Evolutionary conservation across 2,113 vertebrate genomes (phyloP).

Genomic region (Myotis lucifugus): DNA sequence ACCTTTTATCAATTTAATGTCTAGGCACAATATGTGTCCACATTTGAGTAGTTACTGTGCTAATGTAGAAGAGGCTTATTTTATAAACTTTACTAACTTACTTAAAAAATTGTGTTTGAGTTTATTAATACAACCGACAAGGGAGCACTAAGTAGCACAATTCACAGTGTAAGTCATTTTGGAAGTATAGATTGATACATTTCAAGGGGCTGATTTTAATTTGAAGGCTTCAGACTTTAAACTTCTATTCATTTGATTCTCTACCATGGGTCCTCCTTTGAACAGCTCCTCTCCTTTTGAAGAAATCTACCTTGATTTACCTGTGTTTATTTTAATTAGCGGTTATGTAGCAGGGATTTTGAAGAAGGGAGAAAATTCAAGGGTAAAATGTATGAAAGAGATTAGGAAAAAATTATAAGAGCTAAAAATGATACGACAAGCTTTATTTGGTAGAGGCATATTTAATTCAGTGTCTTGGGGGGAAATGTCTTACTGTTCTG

Average conservation of each 20-base stretch:
- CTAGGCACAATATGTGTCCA: not conserved
- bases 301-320: slow-evolving; percentile 33
- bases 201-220: slow-evolving; percentile 39
- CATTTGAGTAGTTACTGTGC: not conserved
- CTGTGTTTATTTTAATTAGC: slow-evolving; percentile 52
- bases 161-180: slow-evolving; percentile 19
- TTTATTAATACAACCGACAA: slow-evolving; percentile 16
- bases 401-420: slow-evolving; percentile 39
- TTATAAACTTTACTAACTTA: slow-evolving; percentile 29
- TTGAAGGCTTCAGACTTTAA: not conserved
- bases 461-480: slow-evolving; percentile 42
- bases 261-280: not conserved
- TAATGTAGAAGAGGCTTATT: not conserved
- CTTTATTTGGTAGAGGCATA: slow-evolving; percentile 25
- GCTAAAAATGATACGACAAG: not conserved
- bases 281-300: not conserved
- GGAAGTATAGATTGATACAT: not conserved
- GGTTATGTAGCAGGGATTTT: not conserved
- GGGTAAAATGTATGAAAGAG: slow-evolving; percentile 23
- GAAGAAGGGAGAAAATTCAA: slow-evolving; percentile 6
- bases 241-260: slow-evolving; percentile 11
- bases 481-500: slow-evolving; percentile 33
- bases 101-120: not conserved
- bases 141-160: not conserved
- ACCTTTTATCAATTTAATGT: not conserved